Evolutionary conservation across 2,113 vertebrate genomes (phyloP).

Genomic region (Morone saxatilis): DNA sequence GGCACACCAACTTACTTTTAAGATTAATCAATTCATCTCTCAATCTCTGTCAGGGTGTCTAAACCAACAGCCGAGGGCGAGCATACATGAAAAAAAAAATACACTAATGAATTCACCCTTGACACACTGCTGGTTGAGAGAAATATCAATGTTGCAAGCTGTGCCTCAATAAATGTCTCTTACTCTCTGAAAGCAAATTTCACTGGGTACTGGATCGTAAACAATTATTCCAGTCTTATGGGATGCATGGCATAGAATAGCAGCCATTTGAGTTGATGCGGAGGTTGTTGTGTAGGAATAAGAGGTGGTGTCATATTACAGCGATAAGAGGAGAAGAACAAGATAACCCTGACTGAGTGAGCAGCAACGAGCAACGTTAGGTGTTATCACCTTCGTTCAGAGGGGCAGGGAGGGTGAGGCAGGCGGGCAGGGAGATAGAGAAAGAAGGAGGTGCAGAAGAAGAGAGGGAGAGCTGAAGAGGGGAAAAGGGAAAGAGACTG

Average conservation of each 20-base stretch:
- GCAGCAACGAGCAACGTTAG: slow-evolving; percentile 20
- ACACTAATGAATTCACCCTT: slow-evolving; percentile 48
- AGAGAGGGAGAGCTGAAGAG: not conserved
- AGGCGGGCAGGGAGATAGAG: not conserved
- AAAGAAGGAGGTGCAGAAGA: not conserved
- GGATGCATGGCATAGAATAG: slow-evolving; percentile 15
- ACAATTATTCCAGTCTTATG: slow-evolving; percentile 52
- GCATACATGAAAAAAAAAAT: slow-evolving; percentile 7
- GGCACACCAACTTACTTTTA: not conserved
- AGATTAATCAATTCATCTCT: slow-evolving; percentile 29
- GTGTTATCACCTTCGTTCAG: slow-evolving; percentile 68
- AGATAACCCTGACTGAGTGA: slow-evolving; percentile 79
- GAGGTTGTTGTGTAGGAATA: slow-evolving; percentile 65
- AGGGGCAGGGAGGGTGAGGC: slow-evolving; percentile 18
- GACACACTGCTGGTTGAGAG: slow-evolving; percentile 24
- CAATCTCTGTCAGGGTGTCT: slow-evolving; percentile 25
- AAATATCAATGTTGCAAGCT: slow-evolving; percentile 45
- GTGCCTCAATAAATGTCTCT: slow-evolving; percentile 19
- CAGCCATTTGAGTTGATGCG: slow-evolving; percentile 33
- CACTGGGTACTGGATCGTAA: slow-evolving; percentile 48
- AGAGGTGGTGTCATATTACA: slow-evolving; percentile 76
- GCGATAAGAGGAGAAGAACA: slow-evolving; percentile 74
- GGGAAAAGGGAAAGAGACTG: not conserved
- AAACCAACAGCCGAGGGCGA: slow-evolving; percentile 12
- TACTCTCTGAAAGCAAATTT: slow-evolving; percentile 57